Percentiles rank a stretch among this genome's conserved stretches.
These are phyloP conservation scores for Neolamprologus tretocephalus DNA, from an alignment of 2,113 vertebrate genomes.

Conservation along the genomic window DNA sequence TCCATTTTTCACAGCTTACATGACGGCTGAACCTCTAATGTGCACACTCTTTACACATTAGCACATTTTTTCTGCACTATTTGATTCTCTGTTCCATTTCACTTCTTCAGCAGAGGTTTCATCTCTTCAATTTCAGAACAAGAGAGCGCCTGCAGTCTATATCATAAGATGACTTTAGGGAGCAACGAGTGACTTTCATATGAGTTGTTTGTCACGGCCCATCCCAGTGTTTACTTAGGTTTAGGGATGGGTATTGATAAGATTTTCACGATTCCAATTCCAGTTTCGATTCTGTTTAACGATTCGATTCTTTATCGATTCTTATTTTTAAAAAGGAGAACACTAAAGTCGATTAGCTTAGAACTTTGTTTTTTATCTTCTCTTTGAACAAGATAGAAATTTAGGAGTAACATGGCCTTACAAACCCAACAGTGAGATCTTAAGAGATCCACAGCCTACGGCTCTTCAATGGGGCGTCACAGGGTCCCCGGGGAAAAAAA, in stretches of 20 bases:
- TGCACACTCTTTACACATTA: neutral
- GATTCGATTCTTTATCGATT: neutral
- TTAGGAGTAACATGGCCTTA: too few species aligned
- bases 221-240: neutral
- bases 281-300: neutral
- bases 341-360: too few species aligned
- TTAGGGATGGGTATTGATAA: neutral
- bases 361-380: too few species aligned
- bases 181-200: neutral
- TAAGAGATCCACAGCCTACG: too few species aligned
- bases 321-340: too few species aligned
- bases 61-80: neutral
- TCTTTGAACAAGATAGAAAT: too few species aligned
- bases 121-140: neutral
- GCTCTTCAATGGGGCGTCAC: too few species aligned
- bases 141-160: slow-evolving; percentile 10
- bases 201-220: neutral
- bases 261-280: neutral
- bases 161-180: neutral
- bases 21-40: slow-evolving; percentile 13
- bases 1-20: slow-evolving; percentile 1
- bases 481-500: accelerated
- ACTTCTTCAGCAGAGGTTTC: neutral
- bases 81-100: neutral
- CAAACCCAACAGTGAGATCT: too few species aligned